Evolutionary conservation across 2,888 invertebrate species (phyloP), one percentile per base, ranked within the genome.

Genomic region (Timema cristinae): DNA sequence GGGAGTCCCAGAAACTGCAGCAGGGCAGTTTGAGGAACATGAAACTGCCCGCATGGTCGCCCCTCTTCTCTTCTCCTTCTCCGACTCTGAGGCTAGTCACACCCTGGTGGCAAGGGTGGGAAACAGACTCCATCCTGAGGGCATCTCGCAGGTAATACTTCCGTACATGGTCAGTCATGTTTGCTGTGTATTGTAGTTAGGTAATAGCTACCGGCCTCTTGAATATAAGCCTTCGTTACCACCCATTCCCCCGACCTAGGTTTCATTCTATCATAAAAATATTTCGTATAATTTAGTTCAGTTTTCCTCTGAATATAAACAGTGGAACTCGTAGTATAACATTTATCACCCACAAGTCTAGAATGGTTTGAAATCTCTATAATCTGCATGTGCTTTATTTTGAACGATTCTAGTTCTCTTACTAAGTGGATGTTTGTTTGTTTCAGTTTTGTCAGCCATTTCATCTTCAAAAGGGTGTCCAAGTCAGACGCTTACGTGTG

Each of bases 21-120:
- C 82, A 52, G 98, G 97, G 4, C 98, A 98, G 84, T 94, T 92
- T 81, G 91, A 91, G 72, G 98, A 98, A 82, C 95, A 98, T 81
- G 98, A 99, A 85, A 87, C 91, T 77, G 98, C 97, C 11, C 87
- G 97, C 76, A 93, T 95, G 87, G 91, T 96, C 70, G 90, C 93
- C 69, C 98, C 98, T 8, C 86, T 98, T 71, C 88, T 98, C 78
- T 98, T 98, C 84, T 94, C 95, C 70, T 96, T 96, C 82, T 90
- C 94, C 5, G 97, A 97, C 82, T 90, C 91, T 54, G 97, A 96
- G 80, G 92, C 91, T 49, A 90, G 90, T 71, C 90, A 93, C 69
- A 90, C 91, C 6, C 74, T 78, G 73, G 85, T 89, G 61, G 89
- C 90, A 75, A 86, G 97, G 49, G 88, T 97, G 11, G 97, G 97